Conservation (phyloP, 23 tunicate genomes). For the Aplidium turbinatum region DNA sequence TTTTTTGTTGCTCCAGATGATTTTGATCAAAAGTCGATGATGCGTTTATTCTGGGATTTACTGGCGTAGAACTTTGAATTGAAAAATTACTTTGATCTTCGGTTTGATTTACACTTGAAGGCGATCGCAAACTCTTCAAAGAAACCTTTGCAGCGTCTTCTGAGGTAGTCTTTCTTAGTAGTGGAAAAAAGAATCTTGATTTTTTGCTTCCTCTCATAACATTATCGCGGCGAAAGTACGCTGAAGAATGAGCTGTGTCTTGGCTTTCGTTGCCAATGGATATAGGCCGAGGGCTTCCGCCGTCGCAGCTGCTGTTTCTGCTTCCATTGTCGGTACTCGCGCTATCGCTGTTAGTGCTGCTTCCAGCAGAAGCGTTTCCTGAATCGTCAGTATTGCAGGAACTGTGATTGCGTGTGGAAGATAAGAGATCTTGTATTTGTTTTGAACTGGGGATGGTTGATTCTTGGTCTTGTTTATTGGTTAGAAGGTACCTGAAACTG, state of each 20-base stretch:
- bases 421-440: slow-evolving; percentile 10
- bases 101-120: no score
- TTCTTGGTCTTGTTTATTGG: not conserved
- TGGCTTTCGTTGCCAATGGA: slow-evolving; percentile 46
- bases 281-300: slow-evolving; percentile 63
- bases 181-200: not conserved
- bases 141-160: no score
- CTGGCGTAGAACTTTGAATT: not conserved
- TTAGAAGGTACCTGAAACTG: slow-evolving; percentile 25
- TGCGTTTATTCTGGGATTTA: not conserved
- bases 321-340: slow-evolving; percentile 67
- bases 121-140: no score
- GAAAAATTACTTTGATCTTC: no score
- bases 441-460: not conserved
- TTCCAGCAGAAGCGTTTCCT: slow-evolving; percentile 92
- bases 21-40: not conserved
- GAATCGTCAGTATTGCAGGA: slow-evolving; percentile 79
- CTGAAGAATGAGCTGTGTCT: slow-evolving; percentile 49
- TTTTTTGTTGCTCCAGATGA: slow-evolving; percentile 14
- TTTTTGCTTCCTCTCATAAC: slow-evolving; percentile 12
- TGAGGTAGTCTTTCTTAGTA: not conserved
- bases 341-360: slow-evolving; percentile 67
- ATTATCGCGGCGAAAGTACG: slow-evolving; percentile 42
- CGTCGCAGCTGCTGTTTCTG: slow-evolving; percentile 85
- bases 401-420: slow-evolving; percentile 28